A percentile compares a stretch with the other conserved stretches of the same genome.
These are phyloP conservation scores for Rhamphomyia laevipes DNA, from an alignment of 2,888 invertebrate genomes.

Conservation along the genomic window DNA sequence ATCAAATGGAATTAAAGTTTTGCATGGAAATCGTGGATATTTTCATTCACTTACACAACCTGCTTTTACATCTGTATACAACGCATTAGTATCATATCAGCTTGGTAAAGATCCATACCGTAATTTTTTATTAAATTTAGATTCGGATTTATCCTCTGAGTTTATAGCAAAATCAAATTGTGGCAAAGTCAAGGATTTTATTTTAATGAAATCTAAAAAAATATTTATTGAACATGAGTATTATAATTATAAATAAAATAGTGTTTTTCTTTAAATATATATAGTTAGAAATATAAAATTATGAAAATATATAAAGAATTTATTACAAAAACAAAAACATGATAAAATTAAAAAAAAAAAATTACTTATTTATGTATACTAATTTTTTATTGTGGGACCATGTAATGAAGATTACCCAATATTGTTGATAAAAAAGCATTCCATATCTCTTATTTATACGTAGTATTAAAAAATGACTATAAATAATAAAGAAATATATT, in stretches of 20 bases:
- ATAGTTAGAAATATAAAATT: not conserved
- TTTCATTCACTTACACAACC: constrained; percentile 82
- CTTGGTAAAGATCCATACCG: constrained; percentile 52
- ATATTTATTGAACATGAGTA: constrained; percentile 33
- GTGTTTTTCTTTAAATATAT: not conserved
- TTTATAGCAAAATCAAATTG: constrained; percentile 49
- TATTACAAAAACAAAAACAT: not conserved
- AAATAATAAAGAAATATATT: too few relatives aligned
- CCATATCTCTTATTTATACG: too few relatives aligned
- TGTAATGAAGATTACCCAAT: too few relatives aligned
- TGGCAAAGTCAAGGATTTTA: constrained; percentile 47
- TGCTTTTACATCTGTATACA: constrained; percentile 62
- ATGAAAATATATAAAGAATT: too few relatives aligned
- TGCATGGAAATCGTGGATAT: constrained; percentile 80
- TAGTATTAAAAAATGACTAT: too few relatives aligned
- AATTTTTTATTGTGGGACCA: too few relatives aligned
- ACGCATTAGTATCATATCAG: constrained; percentile 44
- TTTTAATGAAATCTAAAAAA: constrained; percentile 37
- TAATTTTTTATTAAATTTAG: constrained; percentile 44
- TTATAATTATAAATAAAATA: constrained; percentile 14
- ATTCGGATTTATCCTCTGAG: constrained; percentile 39
- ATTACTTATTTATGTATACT: too few relatives aligned
- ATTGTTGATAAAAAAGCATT: too few relatives aligned
- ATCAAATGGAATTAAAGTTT: constrained; percentile 57
- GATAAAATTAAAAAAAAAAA: too few relatives aligned